Evolutionary conservation across 2,797 vertebrate species (phyloP).

Genomic region (Alectoris magna): DNA sequence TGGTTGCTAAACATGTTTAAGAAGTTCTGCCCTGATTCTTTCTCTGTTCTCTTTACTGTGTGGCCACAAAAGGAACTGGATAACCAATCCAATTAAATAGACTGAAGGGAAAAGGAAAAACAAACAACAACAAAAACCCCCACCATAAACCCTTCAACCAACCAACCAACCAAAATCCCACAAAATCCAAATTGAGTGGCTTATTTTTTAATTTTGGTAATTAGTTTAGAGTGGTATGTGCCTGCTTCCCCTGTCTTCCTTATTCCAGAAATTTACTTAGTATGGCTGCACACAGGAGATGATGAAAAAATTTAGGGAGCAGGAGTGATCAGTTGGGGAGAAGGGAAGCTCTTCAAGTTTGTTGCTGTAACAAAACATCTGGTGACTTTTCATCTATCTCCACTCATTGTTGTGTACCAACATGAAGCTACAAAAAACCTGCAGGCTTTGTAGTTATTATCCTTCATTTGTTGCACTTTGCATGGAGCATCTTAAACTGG

Average conservation of each 20-base stretch:
- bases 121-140: background rate
- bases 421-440: background rate
- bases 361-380: background rate
- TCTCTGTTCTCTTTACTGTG: background rate
- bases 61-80: background rate
- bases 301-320: background rate
- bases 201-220: background rate
- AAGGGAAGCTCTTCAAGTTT: background rate
- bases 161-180: background rate
- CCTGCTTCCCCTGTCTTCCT: accelerated
- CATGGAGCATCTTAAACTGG: background rate
- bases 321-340: background rate
- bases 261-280: background rate
- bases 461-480: background rate
- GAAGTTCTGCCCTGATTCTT: background rate
- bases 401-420: background rate
- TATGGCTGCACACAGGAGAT: background rate
- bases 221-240: background rate
- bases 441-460: background rate
- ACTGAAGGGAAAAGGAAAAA: background rate
- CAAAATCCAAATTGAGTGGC: background rate
- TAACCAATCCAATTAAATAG: background rate
- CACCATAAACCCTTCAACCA: background rate
- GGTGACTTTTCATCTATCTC: background rate
- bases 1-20: slow-evolving; percentile 1